These are phyloP conservation scores for Ceryle rudis DNA, from an alignment of 2,797 vertebrate species.

Conservation along the genomic window DNA sequence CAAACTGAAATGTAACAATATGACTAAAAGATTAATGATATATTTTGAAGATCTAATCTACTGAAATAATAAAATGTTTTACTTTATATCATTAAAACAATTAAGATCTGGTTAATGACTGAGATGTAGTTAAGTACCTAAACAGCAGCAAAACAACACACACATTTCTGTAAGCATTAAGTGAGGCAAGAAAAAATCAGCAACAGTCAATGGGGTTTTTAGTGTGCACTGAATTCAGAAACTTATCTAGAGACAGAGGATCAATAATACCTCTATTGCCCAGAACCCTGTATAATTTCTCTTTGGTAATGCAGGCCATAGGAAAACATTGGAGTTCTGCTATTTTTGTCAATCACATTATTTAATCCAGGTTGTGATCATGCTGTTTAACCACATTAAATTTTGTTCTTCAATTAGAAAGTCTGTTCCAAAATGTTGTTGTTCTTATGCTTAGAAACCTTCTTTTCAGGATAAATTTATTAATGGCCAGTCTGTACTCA, in stretches of 20 bases:
- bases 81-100: neutral
- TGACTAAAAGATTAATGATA: neutral
- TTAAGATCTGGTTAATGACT: neutral
- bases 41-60: neutral
- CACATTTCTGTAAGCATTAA: neutral
- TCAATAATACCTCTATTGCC: neutral
- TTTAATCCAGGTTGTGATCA: neutral
- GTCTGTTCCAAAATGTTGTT: neutral
- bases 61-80: neutral
- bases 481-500: neutral
- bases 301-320: neutral
- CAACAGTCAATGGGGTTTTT: neutral
- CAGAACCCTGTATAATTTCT: neutral
- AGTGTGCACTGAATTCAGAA: neutral
- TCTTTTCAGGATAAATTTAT: conserved; percentile 3
- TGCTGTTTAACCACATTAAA: neutral
- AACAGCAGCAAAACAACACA: neutral
- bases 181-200: neutral
- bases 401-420: neutral
- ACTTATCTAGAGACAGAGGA: neutral
- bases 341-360: neutral
- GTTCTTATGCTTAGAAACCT: neutral
- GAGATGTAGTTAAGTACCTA: neutral
- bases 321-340: neutral
- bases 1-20: neutral